Evolutionary conservation across 2,113 vertebrate genomes (phyloP).

Genomic region (Thunnus maccoyii): DNA sequence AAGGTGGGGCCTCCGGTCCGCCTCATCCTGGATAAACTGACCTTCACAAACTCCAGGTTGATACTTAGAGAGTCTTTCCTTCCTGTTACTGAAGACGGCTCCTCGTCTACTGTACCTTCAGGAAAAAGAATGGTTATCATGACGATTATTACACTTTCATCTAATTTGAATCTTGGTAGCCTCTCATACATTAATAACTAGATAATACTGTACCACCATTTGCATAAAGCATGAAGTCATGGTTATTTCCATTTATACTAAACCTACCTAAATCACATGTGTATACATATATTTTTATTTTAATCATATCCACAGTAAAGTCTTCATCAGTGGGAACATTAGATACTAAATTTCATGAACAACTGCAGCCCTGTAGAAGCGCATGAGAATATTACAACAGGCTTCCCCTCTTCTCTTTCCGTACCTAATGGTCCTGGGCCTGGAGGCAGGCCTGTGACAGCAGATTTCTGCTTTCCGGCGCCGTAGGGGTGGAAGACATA

Average conservation of each 20-base stretch:
- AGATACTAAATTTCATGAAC: neutral
- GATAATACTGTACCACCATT: neutral
- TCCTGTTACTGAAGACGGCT: slow-evolving; percentile 95
- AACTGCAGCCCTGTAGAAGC: neutral
- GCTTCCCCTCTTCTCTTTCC: neutral
- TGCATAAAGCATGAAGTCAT: neutral
- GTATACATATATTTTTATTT: neutral
- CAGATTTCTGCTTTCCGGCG: slow-evolving; percentile 96
- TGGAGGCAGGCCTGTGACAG: slow-evolving; percentile 91
- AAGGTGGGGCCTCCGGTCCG: slow-evolving; percentile 93
- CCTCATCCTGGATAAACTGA: slow-evolving; percentile 96
- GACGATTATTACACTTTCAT: neutral
- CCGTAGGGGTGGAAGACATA: slow-evolving; percentile 98
- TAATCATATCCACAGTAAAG: neutral
- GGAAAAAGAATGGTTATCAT: slow-evolving; percentile 1
- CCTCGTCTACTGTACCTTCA: slow-evolving; percentile 94
- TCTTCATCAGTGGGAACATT: neutral
- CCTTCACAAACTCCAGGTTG: slow-evolving; percentile 98
- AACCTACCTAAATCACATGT: neutral
- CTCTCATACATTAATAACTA: neutral
- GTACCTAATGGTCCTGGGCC: slow-evolving; percentile 92
- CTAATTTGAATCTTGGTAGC: neutral
- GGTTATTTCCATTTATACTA: neutral
- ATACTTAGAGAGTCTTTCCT: slow-evolving; percentile 99
- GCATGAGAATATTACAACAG: neutral